Evolutionary conservation across 1,140 invertebrate species (phyloP), one percentile per base, ranked within the genome.

Genomic region (Arion vulgaris): DNA sequence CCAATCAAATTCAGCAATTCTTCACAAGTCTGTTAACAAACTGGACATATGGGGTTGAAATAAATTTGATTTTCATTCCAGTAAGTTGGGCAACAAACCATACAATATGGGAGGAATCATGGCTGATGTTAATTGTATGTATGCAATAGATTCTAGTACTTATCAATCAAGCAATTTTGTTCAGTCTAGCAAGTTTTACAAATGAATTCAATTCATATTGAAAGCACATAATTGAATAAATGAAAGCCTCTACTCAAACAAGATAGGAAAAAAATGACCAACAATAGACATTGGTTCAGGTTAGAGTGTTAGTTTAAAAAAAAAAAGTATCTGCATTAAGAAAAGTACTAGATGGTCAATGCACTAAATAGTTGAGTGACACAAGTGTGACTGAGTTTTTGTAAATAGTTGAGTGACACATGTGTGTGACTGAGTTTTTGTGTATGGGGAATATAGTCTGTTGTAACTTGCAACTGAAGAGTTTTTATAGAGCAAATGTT

Each of bases 1-100:
- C 82, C 80, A 66, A 76, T 53, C 0, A 36, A 53, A 51, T 53
- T 76, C 74, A 76, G 74, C 74, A 53, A 7, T 76, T 76, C 45
- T 49, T 76, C 74, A 15, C 45, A 76, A 13, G 26, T 62, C 26
- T 17, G 57, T 39, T 79, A 79, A 62, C 76, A 38, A 62, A 68
- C n/a, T 62, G 28, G 62, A 32, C 62, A 32, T 7, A 32, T 13
- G 5, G n/a, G 62, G 28, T 1, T 5, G 11, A 66, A 66, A 32
- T 7, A 32, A 66, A 32, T 32, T 1, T 66, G 1, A 66, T 23
- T 23, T 32, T 66, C 28, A 66, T 28, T 32, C n/a, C 32, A 32
- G 32, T 66, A 32, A 32, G n/a, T 66, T 32, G 62, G 11, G 28
- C 17, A 66, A 32, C 62, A 66, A 66, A 66, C 62, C n/a, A 66